A percentile compares a stretch with the other conserved stretches of the same genome.
phyloP scores from a whole-genome alignment of 2,888 invertebrate species.

The Scotopteryx bipunctaria region DNA sequence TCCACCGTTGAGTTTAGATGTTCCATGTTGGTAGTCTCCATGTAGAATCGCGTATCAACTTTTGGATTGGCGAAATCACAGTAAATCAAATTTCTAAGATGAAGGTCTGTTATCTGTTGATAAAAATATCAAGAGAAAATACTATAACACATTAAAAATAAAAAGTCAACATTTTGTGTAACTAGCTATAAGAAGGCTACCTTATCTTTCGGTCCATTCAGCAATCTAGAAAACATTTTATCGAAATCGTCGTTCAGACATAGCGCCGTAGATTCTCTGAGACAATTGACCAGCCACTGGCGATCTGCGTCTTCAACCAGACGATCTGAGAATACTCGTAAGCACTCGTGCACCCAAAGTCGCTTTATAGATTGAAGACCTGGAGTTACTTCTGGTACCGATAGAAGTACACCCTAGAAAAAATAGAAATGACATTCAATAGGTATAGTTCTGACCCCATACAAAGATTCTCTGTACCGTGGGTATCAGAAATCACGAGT shows the following conservation, averaged over 20 bases:
- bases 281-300: constrained; percentile 89
- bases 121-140: neutral
- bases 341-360: constrained; percentile 96
- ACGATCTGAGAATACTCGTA: constrained; percentile 96
- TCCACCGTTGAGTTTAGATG: constrained; percentile 92
- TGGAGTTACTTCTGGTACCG: constrained; percentile 96
- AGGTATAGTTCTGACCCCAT: no score
- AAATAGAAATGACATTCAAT: no score
- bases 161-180: no score
- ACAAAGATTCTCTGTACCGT: no score
- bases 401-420: constrained; percentile 92
- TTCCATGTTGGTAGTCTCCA: constrained; percentile 93
- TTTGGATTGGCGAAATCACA: constrained; percentile 98
- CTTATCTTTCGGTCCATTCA: constrained; percentile 51
- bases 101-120: constrained; percentile 88
- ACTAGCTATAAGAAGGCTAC: no score
- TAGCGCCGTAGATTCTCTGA: constrained; percentile 84
- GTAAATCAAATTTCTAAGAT: constrained; percentile 93
- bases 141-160: no score
- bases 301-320: constrained; percentile 93
- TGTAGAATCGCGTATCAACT: constrained; percentile 93
- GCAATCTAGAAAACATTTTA: constrained; percentile 87
- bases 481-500: no score
- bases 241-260: constrained; percentile 87
- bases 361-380: constrained; percentile 93